A percentile compares a stretch with the other conserved stretches of the same genome.
Evolutionary conservation across 2,888 invertebrate species (phyloP).

Genomic region (Thymelicus acteon): DNA sequence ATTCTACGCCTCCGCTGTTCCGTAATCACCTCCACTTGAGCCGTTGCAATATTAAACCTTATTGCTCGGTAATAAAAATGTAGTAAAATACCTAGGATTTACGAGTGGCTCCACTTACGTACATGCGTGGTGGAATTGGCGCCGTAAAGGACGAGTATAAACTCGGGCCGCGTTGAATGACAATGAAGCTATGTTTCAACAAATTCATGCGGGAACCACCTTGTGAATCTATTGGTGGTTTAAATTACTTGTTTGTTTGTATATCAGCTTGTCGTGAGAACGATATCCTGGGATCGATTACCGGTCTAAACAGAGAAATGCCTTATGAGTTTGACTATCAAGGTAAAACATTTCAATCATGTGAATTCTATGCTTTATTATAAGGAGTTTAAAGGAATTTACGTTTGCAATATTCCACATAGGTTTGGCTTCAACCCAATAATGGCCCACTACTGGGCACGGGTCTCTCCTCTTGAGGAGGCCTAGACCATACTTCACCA

Average conservation of each 20-base stretch:
- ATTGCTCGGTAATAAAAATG: conserved; percentile 21
- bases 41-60: conserved; percentile 20
- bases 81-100: conserved; percentile 17
- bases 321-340: no score
- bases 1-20: conserved; percentile 11
- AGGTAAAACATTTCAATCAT: no score
- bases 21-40: conserved; percentile 23
- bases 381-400: no score
- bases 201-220: not conserved
- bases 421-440: no score
- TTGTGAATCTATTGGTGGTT: not conserved
- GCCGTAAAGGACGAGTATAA: conserved; percentile 23
- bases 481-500: no score
- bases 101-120: conserved; percentile 17
- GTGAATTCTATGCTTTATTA: no score
- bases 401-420: no score
- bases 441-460: no score
- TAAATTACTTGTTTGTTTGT: no score
- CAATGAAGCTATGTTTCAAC: conserved; percentile 14
- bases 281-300: not conserved
- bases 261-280: no score
- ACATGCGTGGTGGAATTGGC: conserved; percentile 30
- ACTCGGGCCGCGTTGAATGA: conserved; percentile 10
- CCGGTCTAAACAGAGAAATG: not conserved
- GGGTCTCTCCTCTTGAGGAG: no score